phyloP scores from a whole-genome alignment of 2,797 vertebrate species.

The Triplophysa bombifrons region DNA sequence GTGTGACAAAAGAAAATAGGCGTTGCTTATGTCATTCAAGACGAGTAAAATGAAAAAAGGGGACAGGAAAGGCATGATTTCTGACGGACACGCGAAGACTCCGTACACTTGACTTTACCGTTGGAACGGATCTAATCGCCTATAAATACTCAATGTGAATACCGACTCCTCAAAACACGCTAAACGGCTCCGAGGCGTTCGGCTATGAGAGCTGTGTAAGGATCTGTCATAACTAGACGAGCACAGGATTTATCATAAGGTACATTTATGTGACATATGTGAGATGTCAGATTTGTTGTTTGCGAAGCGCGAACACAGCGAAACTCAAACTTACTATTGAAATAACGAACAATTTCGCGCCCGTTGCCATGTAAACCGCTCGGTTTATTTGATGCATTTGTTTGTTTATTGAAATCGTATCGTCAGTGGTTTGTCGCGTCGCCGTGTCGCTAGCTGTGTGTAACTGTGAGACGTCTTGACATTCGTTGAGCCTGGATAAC shows the following conservation, averaged over 20 bases:
- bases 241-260: slow-evolving; percentile 3
- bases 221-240: slow-evolving; percentile 22
- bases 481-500: background rate
- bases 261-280: slow-evolving; percentile 12
- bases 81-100: background rate
- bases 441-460: background rate
- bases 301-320: background rate
- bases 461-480: background rate
- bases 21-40: slow-evolving; percentile 34
- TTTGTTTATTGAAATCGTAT: background rate
- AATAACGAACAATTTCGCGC: background rate
- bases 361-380: too few relatives aligned
- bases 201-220: background rate
- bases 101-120: background rate
- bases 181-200: background rate
- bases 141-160: background rate
- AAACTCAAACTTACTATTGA: background rate
- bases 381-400: background rate
- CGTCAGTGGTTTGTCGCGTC: background rate
- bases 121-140: background rate
- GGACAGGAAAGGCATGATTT: slow-evolving; percentile 7
- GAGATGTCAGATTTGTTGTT: slow-evolving; percentile 12
- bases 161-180: background rate
- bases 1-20: slow-evolving; percentile 45
- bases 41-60: slow-evolving; percentile 31